Evolutionary conservation across 2,888 invertebrate species (phyloP).

Genomic region (Latheticus oryzae): DNA sequence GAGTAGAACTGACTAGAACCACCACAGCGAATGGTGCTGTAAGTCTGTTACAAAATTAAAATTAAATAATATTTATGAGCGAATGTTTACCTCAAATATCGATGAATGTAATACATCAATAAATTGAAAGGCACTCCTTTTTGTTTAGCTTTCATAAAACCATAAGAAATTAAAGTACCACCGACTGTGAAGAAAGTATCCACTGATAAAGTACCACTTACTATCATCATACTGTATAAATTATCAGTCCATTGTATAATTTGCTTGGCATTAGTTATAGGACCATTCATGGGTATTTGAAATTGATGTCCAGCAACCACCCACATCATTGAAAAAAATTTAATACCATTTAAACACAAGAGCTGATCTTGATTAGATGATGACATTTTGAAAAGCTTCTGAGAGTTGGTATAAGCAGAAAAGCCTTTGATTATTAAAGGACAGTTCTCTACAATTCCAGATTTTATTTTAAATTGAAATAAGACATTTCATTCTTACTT

Average conservation of each 20-base stretch:
- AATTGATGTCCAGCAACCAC: conserved; percentile 64
- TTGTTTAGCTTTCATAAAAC: conserved; percentile 43
- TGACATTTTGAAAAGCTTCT: conserved; percentile 49
- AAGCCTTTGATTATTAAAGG: conserved; percentile 48
- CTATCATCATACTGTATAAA: conserved; percentile 39
- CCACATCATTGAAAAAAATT: conserved; percentile 62
- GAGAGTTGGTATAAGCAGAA: conserved; percentile 51
- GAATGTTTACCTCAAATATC: conserved; percentile 43
- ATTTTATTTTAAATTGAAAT: conserved; percentile 16
- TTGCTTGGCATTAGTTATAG: conserved; percentile 33
- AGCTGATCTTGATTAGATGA: conserved; percentile 51
- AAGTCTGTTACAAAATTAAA: conserved; percentile 58
- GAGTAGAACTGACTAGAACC: conserved; percentile 64
- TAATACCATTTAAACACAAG: conserved; percentile 52
- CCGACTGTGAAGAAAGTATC: conserved; percentile 46
- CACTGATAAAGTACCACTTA: conserved; percentile 44
- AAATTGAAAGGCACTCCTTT: conserved; percentile 45
- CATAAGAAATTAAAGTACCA: conserved; percentile 45
- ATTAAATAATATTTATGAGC: background rate
- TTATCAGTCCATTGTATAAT: conserved; percentile 37
- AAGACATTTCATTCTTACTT: too few species aligned
- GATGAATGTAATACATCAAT: conserved; percentile 40
- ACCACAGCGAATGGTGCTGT: conserved; percentile 67
- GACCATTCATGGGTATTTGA: conserved; percentile 16
- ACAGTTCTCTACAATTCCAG: conserved; percentile 44